phyloP scores from a whole-genome alignment of 2,797 vertebrate species.

The Phrynocephalus vlangalii region DNA sequence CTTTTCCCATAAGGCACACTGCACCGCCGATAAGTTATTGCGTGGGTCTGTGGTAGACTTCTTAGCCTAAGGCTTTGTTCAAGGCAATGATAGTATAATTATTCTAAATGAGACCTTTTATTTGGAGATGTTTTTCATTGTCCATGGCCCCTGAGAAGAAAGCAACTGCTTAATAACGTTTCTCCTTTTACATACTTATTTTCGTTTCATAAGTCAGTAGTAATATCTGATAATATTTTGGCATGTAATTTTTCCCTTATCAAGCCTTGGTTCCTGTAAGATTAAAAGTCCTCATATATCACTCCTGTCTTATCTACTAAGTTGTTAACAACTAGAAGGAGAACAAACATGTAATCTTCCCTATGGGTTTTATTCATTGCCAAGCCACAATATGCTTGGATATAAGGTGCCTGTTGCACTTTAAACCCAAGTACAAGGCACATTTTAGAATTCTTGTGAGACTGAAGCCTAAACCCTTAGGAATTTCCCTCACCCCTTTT shows the following conservation, averaged over 20 bases:
- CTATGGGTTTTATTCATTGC: constrained; percentile 22
- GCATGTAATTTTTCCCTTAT: constrained; percentile 52
- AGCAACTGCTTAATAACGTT: constrained; percentile 11
- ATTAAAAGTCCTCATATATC: constrained; percentile 52
- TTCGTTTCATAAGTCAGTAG: constrained; percentile 48
- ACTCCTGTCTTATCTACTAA: constrained; percentile 44
- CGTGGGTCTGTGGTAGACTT: constrained; percentile 8
- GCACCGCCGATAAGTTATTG: constrained; percentile 4
- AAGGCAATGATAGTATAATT: not conserved
- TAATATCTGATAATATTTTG: constrained; percentile 43
- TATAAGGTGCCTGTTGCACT: constrained; percentile 38
- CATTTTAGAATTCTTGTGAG: constrained; percentile 33
- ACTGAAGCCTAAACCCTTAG: constrained; percentile 16
- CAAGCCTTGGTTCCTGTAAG: constrained; percentile 32
- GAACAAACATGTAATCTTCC: constrained; percentile 53
- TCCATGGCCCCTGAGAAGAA: not conserved
- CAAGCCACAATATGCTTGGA: constrained; percentile 41
- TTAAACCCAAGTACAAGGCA: constrained; percentile 29
- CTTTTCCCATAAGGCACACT: not conserved
- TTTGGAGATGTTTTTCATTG: constrained; percentile 10
- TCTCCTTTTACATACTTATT: constrained; percentile 14
- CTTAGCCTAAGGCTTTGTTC: fast-evolving
- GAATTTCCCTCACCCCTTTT: constrained; percentile 8
- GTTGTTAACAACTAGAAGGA: constrained; percentile 19
- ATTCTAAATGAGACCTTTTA: constrained; percentile 41